phyloP scores from a whole-genome alignment of 2,888 invertebrate genomes.

The Tenthredo distinguenda region DNA sequence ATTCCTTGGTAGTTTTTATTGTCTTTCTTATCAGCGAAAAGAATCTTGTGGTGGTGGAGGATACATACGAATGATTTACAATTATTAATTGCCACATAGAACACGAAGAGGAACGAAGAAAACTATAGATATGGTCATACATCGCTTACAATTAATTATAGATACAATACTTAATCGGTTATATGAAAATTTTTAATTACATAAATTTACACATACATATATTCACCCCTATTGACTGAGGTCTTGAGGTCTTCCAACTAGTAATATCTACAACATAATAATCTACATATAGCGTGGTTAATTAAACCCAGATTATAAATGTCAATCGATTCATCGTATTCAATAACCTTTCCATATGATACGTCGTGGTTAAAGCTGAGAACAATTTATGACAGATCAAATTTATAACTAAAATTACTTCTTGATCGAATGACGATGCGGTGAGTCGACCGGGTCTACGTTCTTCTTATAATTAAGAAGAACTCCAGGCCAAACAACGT shows the following conservation, averaged over 20 bases:
- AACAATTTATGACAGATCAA: neutral
- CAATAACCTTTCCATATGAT: neutral
- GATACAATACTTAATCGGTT: neutral
- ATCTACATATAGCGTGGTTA: neutral
- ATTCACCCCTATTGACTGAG: neutral
- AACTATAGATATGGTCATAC: neutral
- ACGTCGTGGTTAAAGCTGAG: neutral
- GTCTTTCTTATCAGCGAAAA: neutral
- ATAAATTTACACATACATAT: neutral
- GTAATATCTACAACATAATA: neutral
- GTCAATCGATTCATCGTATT: neutral
- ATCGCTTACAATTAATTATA: neutral
- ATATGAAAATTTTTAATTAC: neutral
- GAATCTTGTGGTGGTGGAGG: neutral
- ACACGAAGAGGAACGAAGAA: neutral
- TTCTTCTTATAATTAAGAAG: conserved; percentile 65
- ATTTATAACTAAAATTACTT: neutral
- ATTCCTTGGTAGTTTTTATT: conserved; percentile 14
- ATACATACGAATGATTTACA: neutral
- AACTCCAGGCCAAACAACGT: conserved; percentile 63
- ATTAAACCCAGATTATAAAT: neutral
- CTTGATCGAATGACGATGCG: conserved; percentile 49
- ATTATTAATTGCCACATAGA: neutral
- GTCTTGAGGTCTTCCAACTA: neutral
- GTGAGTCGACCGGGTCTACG: conserved; percentile 57